Conservation (phyloP, 1,140 invertebrate species). For the Drosophila pallidifrons region DNA sequence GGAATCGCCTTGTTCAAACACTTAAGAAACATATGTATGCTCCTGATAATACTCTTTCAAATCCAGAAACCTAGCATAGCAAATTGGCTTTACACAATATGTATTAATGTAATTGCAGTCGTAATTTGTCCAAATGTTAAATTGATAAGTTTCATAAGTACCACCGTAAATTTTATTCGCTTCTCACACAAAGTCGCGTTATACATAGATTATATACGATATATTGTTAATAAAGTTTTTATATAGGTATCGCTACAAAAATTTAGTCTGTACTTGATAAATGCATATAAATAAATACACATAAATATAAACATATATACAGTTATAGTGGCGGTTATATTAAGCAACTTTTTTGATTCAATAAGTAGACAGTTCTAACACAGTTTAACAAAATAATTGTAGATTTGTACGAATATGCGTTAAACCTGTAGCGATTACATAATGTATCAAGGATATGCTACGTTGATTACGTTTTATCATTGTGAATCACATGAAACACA, state of each 20-base stretch:
- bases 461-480: conserved; percentile 24
- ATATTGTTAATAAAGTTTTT: conserved; percentile 62
- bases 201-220: conserved; percentile 52
- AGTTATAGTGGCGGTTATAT: conserved; percentile 5
- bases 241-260: conserved; percentile 55
- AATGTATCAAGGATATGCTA: conserved; percentile 11
- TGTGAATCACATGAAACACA: conserved; percentile 22
- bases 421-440: neutral
- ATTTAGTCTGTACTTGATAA: conserved; percentile 50
- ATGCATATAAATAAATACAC: conserved; percentile 24
- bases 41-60: conserved; percentile 28
- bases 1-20: conserved; percentile 45
- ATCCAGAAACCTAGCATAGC: conserved; percentile 10
- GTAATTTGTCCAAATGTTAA: conserved; percentile 64
- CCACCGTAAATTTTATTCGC: conserved; percentile 82
- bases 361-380: conserved; percentile 28
- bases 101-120: conserved; percentile 24
- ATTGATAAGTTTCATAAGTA: conserved; percentile 79
- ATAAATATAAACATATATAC: neutral
- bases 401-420: conserved; percentile 15
- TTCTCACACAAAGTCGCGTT: conserved; percentile 78
- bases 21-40: conserved; percentile 12
- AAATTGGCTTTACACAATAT: conserved; percentile 27
- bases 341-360: conserved; percentile 41
- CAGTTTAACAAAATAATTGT: conserved; percentile 67